Conservation (phyloP, 92 coral and sea anemone genomes). For the Scolanthus callimorphus region DNA sequence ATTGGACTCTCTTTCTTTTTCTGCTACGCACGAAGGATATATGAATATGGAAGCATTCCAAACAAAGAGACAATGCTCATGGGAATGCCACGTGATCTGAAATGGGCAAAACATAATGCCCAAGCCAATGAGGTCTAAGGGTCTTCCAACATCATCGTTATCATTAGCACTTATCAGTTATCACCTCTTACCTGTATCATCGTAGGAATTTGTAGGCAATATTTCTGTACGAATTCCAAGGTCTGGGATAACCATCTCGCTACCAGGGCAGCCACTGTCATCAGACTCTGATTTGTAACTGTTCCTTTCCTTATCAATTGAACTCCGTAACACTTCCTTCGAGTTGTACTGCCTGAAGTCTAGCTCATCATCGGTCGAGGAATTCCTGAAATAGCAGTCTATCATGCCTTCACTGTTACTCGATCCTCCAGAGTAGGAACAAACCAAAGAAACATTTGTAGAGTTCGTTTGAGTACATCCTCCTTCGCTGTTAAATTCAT, state of each 20-base stretch:
- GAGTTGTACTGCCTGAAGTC: too few species aligned
- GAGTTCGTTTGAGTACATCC: not conserved
- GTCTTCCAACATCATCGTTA: not conserved
- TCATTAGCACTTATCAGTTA: not conserved
- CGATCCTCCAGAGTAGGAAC: not conserved
- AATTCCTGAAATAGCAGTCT: not conserved
- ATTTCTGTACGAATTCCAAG: not conserved
- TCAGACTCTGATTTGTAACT: conserved; percentile 34
- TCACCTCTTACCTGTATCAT: not conserved
- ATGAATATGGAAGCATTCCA: too few species aligned
- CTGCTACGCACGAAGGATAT: too few species aligned
- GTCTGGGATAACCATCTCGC: not conserved
- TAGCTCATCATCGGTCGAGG: not conserved
- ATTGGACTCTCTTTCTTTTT: too few species aligned
- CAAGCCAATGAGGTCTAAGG: too few species aligned
- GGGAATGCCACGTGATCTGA: too few species aligned
- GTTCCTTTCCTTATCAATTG: conserved; percentile 9
- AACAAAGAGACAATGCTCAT: too few species aligned
- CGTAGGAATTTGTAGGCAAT: too few species aligned
- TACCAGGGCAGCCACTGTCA: conserved; percentile 34
- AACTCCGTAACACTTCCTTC: not conserved
- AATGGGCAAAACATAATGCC: not conserved
- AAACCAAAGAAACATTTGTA: not conserved
- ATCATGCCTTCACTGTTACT: not conserved
- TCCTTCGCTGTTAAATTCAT: not conserved